Base-by-base conservation (phyloP, 1,140 invertebrate genomes). In the Drosophila ercepeae region DNA sequence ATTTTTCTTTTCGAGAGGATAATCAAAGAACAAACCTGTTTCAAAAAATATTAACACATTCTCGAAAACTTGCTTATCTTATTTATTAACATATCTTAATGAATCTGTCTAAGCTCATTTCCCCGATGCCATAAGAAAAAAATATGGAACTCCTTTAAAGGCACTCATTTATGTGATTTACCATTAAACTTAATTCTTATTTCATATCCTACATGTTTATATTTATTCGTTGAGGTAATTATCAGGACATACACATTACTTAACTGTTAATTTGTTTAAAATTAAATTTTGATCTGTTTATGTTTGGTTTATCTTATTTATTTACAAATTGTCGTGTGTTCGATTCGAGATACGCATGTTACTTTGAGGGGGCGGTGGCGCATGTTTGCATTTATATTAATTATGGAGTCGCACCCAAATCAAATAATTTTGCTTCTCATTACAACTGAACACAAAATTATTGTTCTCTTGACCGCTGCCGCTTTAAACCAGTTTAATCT, bases 401-500 rank as follows among this genome's bases (percentile, higher is more conserved):
- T 67, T 67, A 67, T 67, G 46, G 44, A 67, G 60, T 65, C 60
- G 63, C 63, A 67, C 46, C 60, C 63, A 67, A 32, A 51, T 67
- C 63, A 67, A 65, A 53, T 44, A 32, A 52, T 32, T 52, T 51
- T 18, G 49, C 14, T 23, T 65, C 58, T 65, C 44, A 64, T 65
- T 68, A 46, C 52, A 61, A 57, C 36, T 71, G 76, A 57, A 42
- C 23, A 36, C 60, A 70, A 79, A 75, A 63, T 76, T 72, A 69
- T 75, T 75, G 57, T 59, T 77, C 74, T 50, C 42, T 71, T 64
- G 68, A 77, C 44, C 52, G 58, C 50, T 55, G 49, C 74, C 44
- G 51, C 34, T 39, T 67, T 3, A 41, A 61, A 78, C 78, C 54
- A 78, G 78, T 74, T 82, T 74, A 46, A 65, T 54, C 78, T 36